Evolutionary conservation across 2,888 invertebrate genomes (phyloP), one percentile per base, ranked within the genome.

Genomic region (Epinotia brunnichana): DNA sequence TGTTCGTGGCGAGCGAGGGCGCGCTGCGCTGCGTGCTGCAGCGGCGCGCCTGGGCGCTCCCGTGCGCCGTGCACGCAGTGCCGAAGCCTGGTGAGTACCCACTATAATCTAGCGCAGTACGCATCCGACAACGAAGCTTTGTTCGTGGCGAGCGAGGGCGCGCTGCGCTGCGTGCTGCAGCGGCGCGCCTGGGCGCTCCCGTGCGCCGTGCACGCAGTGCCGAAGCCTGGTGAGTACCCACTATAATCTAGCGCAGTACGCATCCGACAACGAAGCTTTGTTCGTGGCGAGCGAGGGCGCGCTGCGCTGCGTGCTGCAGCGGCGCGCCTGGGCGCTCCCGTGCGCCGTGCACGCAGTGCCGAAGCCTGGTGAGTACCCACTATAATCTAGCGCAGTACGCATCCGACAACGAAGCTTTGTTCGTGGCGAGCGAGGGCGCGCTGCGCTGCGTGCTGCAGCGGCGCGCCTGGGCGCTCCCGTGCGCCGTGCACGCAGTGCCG

Each of bases 201-300:
- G 39, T 91, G 21, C 0, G 79, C 87, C 0, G 88, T 91, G 0
- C 83, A 84, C n/a, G 75, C 80, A 4, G 79, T 78, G 2, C 69
- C 83, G 3, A 74, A 76, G 0, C 59, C 80, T 3, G 86, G 89
- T 88, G 35, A 77, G 76, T 74, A 24, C 21, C 21, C 21, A 24
- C 21, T 24, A 24, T 24, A 24, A 24, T 24, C 78, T 92, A 1
- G 88, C 90, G 0, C 79, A 84, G 70, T 89, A 77, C 21, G 88
- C 87, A 0, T 13, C 77, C 0, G 84, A 82, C 3, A 76, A 84
- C 15, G 82, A 82, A 0, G 78, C 84, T 0, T 73, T 73, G 9
- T 77, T 75, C 73, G 76, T 89, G 1, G 85, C 84, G 0, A 85
- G 87, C 63, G 92, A 91, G 77, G 80, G 76, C 2, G 88, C 90